These are phyloP conservation scores for Ceratitis capitata DNA, from an alignment of 1,140 invertebrate genomes.

Conservation along the genomic window DNA sequence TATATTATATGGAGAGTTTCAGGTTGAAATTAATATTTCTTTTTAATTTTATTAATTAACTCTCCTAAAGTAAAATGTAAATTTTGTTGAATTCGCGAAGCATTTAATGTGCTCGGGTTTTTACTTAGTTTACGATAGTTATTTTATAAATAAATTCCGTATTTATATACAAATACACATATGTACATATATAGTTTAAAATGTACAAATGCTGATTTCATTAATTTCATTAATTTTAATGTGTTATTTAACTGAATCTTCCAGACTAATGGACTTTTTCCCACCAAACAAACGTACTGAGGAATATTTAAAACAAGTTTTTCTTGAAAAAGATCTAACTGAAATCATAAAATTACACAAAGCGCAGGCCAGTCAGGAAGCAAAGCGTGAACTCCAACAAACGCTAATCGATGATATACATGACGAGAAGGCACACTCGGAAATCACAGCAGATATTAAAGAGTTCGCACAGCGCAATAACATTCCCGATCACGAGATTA, in stretches of 20 bases:
- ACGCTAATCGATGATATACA: constrained; percentile 82
- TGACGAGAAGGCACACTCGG: constrained; percentile 82
- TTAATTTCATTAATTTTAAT: neutral
- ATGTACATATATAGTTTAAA: neutral
- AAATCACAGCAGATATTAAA: constrained; percentile 83
- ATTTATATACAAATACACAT: no score
- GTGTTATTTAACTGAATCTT: constrained; percentile 40
- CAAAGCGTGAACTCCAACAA: constrained; percentile 82
- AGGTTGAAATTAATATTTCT: constrained; percentile 55
- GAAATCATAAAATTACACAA: constrained; percentile 91
- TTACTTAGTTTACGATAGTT: constrained; percentile 56
- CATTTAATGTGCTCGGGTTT: constrained; percentile 57
- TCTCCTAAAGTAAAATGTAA: constrained; percentile 55
- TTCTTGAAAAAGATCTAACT: constrained; percentile 84
- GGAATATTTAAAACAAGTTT: constrained; percentile 85
- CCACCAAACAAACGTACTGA: constrained; percentile 91
- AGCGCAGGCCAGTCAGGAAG: constrained; percentile 86
- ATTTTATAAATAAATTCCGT: neutral
- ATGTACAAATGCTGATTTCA: neutral
- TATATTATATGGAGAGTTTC: constrained; percentile 53
- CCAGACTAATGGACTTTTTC: constrained; percentile 90
- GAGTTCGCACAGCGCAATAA: constrained; percentile 83
- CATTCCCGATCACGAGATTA: constrained; percentile 90
- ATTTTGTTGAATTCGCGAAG: constrained; percentile 57
- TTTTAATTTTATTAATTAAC: constrained; percentile 62